Conservation (phyloP, 2,797 vertebrate genomes). For the Notamacropus eugenii region DNA sequence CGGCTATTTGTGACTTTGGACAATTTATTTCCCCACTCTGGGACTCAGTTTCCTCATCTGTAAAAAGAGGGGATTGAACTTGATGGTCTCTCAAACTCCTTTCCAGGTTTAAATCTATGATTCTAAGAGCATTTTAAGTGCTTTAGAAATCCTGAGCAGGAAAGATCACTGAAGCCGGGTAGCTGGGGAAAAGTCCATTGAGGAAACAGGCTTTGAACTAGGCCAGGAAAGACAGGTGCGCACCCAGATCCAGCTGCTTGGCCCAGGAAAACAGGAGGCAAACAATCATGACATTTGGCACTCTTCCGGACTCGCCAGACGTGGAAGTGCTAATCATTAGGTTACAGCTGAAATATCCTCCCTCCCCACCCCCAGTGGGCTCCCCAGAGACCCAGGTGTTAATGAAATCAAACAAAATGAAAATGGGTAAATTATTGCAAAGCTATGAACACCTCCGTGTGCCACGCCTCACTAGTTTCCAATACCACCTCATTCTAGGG, state of each 20-base stretch:
- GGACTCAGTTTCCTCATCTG: neutral
- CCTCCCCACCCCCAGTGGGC: constrained; percentile 83
- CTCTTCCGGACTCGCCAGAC: constrained; percentile 84
- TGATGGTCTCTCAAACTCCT: neutral
- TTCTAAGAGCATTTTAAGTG: neutral
- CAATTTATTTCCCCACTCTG: neutral
- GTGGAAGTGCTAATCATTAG: constrained; percentile 89
- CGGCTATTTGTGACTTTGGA: neutral
- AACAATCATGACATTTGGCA: constrained; percentile 86
- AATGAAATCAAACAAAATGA: constrained; percentile 93
- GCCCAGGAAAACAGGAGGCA: fast-evolving
- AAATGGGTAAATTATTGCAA: constrained; percentile 88
- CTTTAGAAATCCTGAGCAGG: neutral
- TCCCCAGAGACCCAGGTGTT: constrained; percentile 94
- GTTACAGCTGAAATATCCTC: constrained; percentile 88
- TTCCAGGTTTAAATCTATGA: neutral
- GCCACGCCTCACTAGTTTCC: constrained; percentile 94
- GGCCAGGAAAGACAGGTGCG: neutral
- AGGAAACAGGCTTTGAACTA: neutral
- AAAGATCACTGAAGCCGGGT: neutral
- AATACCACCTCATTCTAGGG: constrained; percentile 91
- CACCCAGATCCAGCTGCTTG: neutral
- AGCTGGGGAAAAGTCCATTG: neutral
- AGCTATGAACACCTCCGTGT: constrained; percentile 84
- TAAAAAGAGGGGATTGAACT: neutral